A percentile compares a stretch with the other conserved stretches of the same genome.
phyloP scores from a whole-genome alignment of 2,888 invertebrate species.

The Limnephilus rhombicus region DNA sequence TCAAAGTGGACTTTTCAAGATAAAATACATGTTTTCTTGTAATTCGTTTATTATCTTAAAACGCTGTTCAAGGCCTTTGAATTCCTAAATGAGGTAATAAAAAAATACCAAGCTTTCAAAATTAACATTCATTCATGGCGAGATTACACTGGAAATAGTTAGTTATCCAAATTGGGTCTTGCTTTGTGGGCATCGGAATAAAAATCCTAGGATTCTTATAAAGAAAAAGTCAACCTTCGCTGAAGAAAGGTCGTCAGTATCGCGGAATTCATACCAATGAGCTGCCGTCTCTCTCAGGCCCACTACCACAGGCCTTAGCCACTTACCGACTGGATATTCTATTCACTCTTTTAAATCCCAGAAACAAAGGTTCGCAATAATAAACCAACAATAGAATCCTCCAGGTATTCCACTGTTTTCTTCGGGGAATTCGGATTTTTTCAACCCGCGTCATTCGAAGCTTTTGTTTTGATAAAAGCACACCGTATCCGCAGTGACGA shows the following conservation, averaged over 20 bases:
- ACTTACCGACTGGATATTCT: neutral
- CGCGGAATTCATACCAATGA: constrained; percentile 47
- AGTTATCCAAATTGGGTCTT: neutral
- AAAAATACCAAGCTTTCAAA: constrained; percentile 16
- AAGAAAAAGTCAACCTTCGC: constrained; percentile 9
- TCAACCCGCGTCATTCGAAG: constrained; percentile 39
- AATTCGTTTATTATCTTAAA: neutral
- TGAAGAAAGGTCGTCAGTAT: constrained; percentile 19
- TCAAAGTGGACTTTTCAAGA: neutral
- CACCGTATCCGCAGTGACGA: neutral
- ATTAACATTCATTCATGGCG: constrained; percentile 26
- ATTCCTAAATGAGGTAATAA: neutral
- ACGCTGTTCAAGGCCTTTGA: neutral
- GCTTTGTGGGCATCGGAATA: constrained; percentile 8
- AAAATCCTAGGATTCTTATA: constrained; percentile 9
- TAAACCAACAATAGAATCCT: constrained; percentile 45
- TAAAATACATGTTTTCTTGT: neutral
- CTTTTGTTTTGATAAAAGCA: neutral
- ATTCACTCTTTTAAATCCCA: neutral
- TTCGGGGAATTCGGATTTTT: constrained; percentile 32
- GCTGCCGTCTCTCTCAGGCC: neutral
- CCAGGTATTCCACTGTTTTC: constrained; percentile 31
- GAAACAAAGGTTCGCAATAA: constrained; percentile 29
- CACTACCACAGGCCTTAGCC: neutral
- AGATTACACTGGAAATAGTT: neutral